phyloP scores from a whole-genome alignment of 2,113 vertebrate species.

The Sprattus sprattus region DNA sequence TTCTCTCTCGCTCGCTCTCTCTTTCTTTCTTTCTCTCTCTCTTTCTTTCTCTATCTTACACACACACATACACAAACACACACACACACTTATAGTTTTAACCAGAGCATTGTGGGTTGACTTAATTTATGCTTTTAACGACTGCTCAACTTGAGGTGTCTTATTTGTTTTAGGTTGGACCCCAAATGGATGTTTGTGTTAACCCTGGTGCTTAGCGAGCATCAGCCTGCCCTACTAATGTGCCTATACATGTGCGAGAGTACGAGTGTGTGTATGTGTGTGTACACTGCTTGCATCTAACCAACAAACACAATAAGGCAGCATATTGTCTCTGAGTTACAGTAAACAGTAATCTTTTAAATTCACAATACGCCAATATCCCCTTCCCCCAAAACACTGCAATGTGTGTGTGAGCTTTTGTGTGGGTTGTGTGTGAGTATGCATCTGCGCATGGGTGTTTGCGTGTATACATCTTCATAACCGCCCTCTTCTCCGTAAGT shows the following conservation, averaged over 20 bases:
- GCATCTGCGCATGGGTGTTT: conserved; percentile 36
- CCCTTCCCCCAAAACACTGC: conserved; percentile 65
- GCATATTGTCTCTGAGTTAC: conserved; percentile 61
- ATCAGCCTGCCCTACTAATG: background rate
- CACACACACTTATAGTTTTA: background rate
- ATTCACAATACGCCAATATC: conserved; percentile 66
- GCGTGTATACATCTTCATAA: conserved; percentile 54
- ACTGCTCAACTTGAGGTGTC: background rate
- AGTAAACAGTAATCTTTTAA: conserved; percentile 65
- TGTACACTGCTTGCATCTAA: background rate
- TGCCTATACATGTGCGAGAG: too few species aligned
- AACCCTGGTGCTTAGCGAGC: background rate
- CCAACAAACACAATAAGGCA: conserved; percentile 52
- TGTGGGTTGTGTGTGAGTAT: conserved; percentile 30
- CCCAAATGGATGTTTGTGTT: background rate
- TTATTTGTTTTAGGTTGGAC: background rate
- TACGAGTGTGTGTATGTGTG: too few species aligned
- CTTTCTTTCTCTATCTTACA: too few species aligned
- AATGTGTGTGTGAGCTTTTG: conserved; percentile 50
- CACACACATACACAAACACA: background rate
- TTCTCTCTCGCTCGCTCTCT: too few species aligned
- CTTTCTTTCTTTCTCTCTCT: too few species aligned
- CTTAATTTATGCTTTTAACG: background rate
- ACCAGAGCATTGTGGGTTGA: background rate
- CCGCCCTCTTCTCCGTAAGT: conserved; percentile 24